Percentiles rank a stretch among this genome's conserved stretches.
Evolutionary conservation across 1,140 invertebrate genomes (phyloP).

Genomic region (Drosophila funebris): DNA sequence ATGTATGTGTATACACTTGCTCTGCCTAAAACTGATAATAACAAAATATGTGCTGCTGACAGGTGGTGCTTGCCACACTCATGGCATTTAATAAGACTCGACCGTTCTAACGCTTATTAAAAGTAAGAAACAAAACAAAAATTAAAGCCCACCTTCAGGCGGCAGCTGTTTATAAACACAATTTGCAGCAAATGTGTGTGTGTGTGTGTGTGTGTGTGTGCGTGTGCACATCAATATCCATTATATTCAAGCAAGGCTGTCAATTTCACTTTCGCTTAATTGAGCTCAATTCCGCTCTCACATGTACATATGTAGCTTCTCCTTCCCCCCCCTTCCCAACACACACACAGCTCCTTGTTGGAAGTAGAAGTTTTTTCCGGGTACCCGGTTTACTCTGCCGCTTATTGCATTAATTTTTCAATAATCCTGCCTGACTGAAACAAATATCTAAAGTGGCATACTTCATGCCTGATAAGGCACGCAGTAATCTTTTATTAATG

Average conservation of each 20-base stretch:
- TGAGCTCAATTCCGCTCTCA: conserved; percentile 42
- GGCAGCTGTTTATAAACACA: conserved; percentile 43
- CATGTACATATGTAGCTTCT: not conserved
- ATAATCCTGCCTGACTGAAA: conserved; percentile 65
- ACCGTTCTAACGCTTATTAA: conserved; percentile 58
- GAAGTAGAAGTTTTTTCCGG: conserved; percentile 4
- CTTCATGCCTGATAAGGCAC: conserved; percentile 55
- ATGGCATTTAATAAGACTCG: conserved; percentile 67
- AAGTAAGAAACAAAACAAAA: conserved; percentile 43
- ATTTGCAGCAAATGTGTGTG: conserved; percentile 10
- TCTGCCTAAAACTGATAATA: conserved; percentile 63
- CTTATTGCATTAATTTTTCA: conserved; percentile 81
- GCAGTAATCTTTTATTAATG: conserved; percentile 81
- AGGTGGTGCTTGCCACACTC: conserved; percentile 50
- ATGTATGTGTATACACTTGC: conserved; percentile 46
- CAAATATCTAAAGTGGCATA: conserved; percentile 74
- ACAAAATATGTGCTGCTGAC: conserved; percentile 78
- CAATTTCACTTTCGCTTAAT: conserved; percentile 67
- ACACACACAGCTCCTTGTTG: not conserved
- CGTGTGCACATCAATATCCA: conserved; percentile 54
- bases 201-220: conserved; percentile 2
- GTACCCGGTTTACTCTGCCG: not conserved
- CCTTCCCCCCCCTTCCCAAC: too few species aligned
- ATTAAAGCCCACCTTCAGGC: conserved; percentile 54
- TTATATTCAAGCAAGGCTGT: conserved; percentile 48